These are phyloP conservation scores for Bucco capensis DNA, from an alignment of 2,113 vertebrate genomes.

Conservation along the genomic window DNA sequence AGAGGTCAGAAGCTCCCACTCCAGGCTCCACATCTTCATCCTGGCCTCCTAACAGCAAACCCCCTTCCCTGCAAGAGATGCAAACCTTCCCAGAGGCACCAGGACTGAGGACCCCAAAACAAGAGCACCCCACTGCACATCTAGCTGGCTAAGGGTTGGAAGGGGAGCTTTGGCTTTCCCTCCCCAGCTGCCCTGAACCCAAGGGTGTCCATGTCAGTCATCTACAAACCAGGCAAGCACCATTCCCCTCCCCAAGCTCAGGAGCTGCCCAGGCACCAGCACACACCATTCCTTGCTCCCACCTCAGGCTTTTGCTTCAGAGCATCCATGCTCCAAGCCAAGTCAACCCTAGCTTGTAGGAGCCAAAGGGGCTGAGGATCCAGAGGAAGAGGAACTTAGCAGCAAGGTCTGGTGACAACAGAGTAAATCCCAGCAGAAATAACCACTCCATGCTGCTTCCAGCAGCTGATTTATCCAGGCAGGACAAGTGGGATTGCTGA, in stretches of 20 bases:
- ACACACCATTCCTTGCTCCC: not conserved
- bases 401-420: not conserved
- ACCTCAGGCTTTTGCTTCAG: not conserved
- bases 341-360: not conserved
- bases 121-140: too few relatives aligned
- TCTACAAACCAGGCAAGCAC: not conserved
- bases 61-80: not conserved
- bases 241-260: not conserved
- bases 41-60: fast-evolving
- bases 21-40: not conserved
- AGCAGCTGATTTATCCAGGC: not conserved
- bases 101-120: fast-evolving
- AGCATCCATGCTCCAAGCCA: not conserved
- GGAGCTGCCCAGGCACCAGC: not conserved
- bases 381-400: too few relatives aligned
- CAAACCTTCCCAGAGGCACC: fast-evolving
- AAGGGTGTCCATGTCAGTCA: not conserved
- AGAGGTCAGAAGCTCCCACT: fast-evolving
- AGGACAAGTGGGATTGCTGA: not conserved
- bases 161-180: not conserved
- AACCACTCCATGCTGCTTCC: fast-evolving
- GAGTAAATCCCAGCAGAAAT: not conserved
- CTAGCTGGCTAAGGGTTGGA: too few relatives aligned
- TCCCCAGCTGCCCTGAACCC: not conserved
- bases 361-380: not conserved